Conservation (phyloP, 2,888 invertebrate genomes). For the Lasioglossum calceatum region DNA sequence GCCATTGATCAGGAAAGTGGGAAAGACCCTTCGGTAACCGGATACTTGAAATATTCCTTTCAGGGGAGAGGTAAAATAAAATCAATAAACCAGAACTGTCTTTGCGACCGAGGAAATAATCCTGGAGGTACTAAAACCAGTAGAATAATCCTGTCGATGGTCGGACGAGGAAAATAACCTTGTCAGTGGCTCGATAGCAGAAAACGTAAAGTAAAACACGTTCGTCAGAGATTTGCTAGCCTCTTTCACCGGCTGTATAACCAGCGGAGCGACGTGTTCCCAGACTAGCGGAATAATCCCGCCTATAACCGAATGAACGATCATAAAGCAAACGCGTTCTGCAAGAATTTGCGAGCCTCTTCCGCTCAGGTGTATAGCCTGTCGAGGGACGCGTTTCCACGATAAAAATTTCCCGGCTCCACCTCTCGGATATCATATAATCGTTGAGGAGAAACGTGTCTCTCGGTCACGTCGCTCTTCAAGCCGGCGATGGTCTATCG, state of each 20-base stretch:
- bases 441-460: constrained; percentile 20
- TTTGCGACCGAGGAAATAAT: neutral
- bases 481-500: neutral
- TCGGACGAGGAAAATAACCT: neutral
- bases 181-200: neutral
- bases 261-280: neutral
- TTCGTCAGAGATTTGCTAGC: neutral
- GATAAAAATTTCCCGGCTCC: neutral
- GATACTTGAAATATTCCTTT: neutral
- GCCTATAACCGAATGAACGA: neutral
- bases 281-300: neutral
- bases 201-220: neutral
- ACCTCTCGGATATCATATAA: constrained; percentile 11
- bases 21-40: neutral
- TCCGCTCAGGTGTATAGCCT: neutral
- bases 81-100: neutral
- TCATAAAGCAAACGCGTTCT: neutral
- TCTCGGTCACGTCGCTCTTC: neutral
- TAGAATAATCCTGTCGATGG: neutral
- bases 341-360: neutral
- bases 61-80: neutral
- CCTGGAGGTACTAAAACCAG: neutral
- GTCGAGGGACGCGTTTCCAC: neutral
- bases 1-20: neutral
- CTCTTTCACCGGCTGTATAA: neutral